These are phyloP conservation scores for Urocyon cinereoargenteus DNA, from an alignment of 2,797 vertebrate species.

Conservation along the genomic window DNA sequence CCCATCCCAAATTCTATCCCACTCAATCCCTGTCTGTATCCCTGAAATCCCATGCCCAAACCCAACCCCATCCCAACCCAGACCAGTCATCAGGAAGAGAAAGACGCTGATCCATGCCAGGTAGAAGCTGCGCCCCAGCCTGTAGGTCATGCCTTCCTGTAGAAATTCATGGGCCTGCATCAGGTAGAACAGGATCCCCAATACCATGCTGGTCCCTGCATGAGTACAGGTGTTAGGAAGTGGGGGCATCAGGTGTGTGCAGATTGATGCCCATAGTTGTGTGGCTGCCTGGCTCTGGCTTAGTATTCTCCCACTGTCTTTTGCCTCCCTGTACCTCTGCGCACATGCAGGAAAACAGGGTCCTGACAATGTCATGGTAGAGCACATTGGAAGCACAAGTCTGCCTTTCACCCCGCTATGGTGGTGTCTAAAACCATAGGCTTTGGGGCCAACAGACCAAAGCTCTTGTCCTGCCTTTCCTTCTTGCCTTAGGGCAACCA, in stretches of 20 bases:
- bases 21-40: neutral
- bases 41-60: neutral
- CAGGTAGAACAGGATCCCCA: slow-evolving; percentile 78
- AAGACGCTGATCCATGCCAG: slow-evolving; percentile 69
- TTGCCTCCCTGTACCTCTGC: neutral
- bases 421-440: neutral
- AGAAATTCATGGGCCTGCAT: slow-evolving; percentile 64
- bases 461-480: neutral
- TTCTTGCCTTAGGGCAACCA: neutral
- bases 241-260: no score
- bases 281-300: neutral
- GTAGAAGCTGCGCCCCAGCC: slow-evolving; percentile 74
- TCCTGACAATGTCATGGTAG: neutral
- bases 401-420: neutral
- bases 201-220: slow-evolving; percentile 47
- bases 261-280: neutral
- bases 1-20: neutral
- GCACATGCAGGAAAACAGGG: neutral
- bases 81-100: slow-evolving; percentile 70
- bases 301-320: neutral
- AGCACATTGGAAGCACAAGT: neutral
- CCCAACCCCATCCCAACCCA: neutral
- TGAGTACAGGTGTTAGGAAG: slow-evolving; percentile 1
- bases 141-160: slow-evolving; percentile 78
- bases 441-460: neutral